phyloP scores from a whole-genome alignment of 2,888 invertebrate genomes.

The Mystacides longicornis region DNA sequence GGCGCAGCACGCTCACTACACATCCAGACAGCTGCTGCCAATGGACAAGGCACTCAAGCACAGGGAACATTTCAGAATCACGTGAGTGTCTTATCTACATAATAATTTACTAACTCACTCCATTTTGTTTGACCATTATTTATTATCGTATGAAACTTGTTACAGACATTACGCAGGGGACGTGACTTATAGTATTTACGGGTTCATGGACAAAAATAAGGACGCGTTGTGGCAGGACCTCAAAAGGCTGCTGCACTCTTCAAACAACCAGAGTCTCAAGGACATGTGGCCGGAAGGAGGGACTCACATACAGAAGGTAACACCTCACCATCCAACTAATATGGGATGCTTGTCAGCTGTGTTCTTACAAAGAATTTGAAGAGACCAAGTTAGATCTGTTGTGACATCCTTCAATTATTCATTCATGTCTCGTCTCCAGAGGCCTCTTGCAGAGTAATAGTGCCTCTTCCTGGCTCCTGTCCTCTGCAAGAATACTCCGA shows the following conservation, averaged over 20 bases:
- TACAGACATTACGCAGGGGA: constrained; percentile 91
- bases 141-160: not conserved
- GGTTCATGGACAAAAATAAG: constrained; percentile 96
- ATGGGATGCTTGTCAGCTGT: no score
- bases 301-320: constrained; percentile 73
- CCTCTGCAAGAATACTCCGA: no score
- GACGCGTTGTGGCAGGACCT: constrained; percentile 96
- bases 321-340: no score
- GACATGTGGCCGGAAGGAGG: constrained; percentile 97
- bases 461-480: no score
- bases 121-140: not conserved
- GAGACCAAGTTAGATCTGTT: no score
- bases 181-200: constrained; percentile 82
- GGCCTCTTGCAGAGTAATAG: no score
- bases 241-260: constrained; percentile 83
- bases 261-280: constrained; percentile 66
- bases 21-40: constrained; percentile 76
- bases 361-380: no score
- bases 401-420: no score
- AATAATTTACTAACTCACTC: no score
- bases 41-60: constrained; percentile 74
- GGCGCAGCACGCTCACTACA: constrained; percentile 80
- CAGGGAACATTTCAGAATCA: constrained; percentile 72
- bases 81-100: constrained; percentile 41
- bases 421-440: no score